Percentiles rank a stretch among this genome's conserved stretches.
Evolutionary conservation across 2,113 vertebrate genomes (phyloP).

Genomic region (Poeciliopsis prolifica): DNA sequence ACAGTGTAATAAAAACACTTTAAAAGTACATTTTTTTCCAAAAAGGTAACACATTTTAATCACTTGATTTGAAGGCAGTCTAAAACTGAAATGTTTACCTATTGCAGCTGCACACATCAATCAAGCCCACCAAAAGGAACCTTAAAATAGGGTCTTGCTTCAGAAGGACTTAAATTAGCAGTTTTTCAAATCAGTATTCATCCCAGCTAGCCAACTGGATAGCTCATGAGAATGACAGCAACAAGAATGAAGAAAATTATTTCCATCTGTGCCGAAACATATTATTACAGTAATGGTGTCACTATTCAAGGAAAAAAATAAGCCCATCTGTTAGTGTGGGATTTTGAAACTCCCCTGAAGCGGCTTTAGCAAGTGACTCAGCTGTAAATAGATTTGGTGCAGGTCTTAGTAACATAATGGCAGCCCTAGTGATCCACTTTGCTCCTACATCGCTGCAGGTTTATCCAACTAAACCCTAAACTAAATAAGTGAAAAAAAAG

Average conservation of each 20-base stretch:
- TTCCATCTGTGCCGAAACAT: not conserved
- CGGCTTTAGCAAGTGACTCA: constrained; percentile 50
- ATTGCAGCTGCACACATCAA: not conserved
- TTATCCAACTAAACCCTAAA: constrained; percentile 51
- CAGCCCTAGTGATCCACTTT: constrained; percentile 52
- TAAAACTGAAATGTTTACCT: not conserved
- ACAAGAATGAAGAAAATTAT: not conserved
- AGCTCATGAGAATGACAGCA: not conserved
- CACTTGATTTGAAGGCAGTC: not conserved
- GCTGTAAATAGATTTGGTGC: constrained; percentile 55
- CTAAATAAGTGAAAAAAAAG: constrained; percentile 38
- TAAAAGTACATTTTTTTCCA: too few relatives aligned
- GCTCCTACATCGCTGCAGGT: constrained; percentile 30
- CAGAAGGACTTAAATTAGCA: not conserved
- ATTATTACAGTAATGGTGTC: constrained; percentile 28
- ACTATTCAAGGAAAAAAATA: constrained; percentile 41
- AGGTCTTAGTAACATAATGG: constrained; percentile 51
- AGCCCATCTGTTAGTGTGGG: constrained; percentile 51
- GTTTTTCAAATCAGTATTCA: not conserved
- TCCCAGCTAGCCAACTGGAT: not conserved
- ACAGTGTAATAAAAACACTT: too few relatives aligned
- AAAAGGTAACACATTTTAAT: not conserved
- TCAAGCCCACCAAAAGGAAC: accelerated
- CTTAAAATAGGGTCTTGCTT: not conserved
- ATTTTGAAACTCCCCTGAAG: constrained; percentile 49